Evolutionary conservation across 2,888 invertebrate species (phyloP), one percentile per base, ranked within the genome.

Genomic region (Zeuzera pyrina): DNA sequence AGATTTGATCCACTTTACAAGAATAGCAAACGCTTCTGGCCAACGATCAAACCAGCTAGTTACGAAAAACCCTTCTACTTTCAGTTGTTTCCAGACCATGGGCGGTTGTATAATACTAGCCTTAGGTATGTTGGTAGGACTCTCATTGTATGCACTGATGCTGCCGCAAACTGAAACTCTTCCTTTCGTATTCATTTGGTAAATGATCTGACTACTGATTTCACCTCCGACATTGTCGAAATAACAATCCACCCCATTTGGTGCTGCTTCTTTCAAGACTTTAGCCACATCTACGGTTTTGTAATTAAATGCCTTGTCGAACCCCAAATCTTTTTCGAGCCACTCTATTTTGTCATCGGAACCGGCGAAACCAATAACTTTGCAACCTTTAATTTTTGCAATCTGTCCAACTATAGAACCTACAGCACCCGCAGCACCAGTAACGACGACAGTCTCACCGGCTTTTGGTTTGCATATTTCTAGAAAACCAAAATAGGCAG

Each of bases 171-270:
- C 52, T 0, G 60, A 34, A 2, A 62, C 52, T 33, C 65, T 45
- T 0, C 88, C 88, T 39, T 59, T 68, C 5, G 31, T 30, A 35
- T 81, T 86, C 88, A 88, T 88, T 37, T 85, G 79, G 27, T 66
- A 61, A 2, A 87, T 62, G 3, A 88, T 77, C 1, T 56, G 61
- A 27, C 72, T 73, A 12, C 86, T 85, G 12, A 87, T 70, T 26
- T 85, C 83, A 10, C 88, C 88, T 1, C 89, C 90, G 12, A 89
- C 91, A 52, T 90, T 91, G 51, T 91, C 91, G 53, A 90, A 91
- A 52, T 87, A 91, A 44, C 88, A 88, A 51, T 91, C 89, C 1
- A 91, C 66, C 2, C 89, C 89, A 4, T 86, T 61, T 0, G 88
- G 87, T 2, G 88, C 87, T 23, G 65, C 68, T 55, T 85, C 69